phyloP scores from a whole-genome alignment of 1,140 invertebrate species.

The Teleopsis dalmanni region DNA sequence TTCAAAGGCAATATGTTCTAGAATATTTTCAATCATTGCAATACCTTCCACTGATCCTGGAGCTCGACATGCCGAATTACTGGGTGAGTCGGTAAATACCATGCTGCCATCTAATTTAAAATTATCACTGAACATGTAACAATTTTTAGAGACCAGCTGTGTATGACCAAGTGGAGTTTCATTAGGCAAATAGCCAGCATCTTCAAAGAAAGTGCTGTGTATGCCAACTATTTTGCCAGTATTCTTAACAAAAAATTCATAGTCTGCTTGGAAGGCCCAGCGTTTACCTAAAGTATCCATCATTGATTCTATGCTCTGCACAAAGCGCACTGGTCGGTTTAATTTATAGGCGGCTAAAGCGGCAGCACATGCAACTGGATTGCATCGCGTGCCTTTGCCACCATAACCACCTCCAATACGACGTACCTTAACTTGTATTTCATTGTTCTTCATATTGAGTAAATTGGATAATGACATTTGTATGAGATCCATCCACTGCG shows the following conservation, averaged over 20 bases:
- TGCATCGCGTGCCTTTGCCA: conserved; percentile 54
- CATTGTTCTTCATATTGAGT: conserved; percentile 48
- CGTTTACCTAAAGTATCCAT: conserved; percentile 59
- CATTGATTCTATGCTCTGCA: conserved; percentile 58
- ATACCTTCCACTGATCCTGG: conserved; percentile 59
- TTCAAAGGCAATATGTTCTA: conserved; percentile 70
- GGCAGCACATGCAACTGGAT: conserved; percentile 51
- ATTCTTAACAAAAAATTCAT: conserved; percentile 55
- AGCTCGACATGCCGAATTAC: conserved; percentile 53
- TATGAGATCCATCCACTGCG: conserved; percentile 61
- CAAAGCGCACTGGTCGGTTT: conserved; percentile 55
- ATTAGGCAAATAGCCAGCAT: conserved; percentile 56
- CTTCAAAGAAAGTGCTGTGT: conserved; percentile 55
- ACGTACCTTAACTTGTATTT: conserved; percentile 56
- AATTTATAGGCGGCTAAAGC: conserved; percentile 56
- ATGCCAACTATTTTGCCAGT: conserved; percentile 61
- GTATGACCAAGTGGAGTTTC: conserved; percentile 47
- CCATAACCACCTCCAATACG: conserved; percentile 68
- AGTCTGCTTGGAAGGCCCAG: conserved; percentile 46
- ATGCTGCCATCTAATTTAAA: conserved; percentile 49
- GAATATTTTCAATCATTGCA: conserved; percentile 64
- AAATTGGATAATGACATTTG: conserved; percentile 55
- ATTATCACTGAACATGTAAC: conserved; percentile 51
- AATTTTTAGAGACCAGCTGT: conserved; percentile 49
- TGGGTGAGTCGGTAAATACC: conserved; percentile 54